A percentile compares a stretch with the other conserved stretches of the same genome.
These are phyloP conservation scores for Blastomussa wellsi DNA, from an alignment of 92 coral and sea anemone species.

Conservation along the genomic window DNA sequence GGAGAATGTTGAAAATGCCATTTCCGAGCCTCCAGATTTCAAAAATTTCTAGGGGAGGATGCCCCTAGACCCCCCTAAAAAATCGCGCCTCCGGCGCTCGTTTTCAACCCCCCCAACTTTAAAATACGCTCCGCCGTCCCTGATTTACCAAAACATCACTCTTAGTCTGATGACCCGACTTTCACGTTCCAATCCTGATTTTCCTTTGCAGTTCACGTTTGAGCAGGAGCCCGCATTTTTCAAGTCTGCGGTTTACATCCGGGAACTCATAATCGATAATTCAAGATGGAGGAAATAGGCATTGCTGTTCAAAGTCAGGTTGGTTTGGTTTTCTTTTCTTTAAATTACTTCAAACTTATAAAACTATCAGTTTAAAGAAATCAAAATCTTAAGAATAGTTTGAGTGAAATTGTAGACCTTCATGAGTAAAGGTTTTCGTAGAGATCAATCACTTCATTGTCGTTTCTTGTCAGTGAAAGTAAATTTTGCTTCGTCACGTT, in stretches of 20 bases:
- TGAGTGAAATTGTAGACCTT: background rate
- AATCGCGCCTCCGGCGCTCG: no score
- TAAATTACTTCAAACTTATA: background rate
- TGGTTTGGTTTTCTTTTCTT: conserved; percentile 15
- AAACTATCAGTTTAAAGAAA: background rate
- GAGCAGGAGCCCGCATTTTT: conserved; percentile 4
- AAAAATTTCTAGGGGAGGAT: no score
- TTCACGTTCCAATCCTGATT: background rate
- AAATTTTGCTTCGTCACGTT: conserved; percentile 49
- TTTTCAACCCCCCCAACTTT: no score
- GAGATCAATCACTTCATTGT: background rate
- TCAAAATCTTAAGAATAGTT: background rate
- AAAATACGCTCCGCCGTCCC: no score
- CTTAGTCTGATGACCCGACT: no score
- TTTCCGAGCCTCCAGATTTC: no score
- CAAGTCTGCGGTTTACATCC: conserved; percentile 52
- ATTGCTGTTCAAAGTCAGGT: conserved; percentile 87
- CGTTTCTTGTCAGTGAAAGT: background rate
- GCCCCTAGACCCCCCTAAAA: no score
- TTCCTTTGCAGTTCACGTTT: background rate
- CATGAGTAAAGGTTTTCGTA: background rate
- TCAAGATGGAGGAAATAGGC: conserved; percentile 99
- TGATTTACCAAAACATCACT: no score
- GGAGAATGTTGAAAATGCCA: no score
- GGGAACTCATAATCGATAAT: conserved; percentile 51